phyloP scores from a whole-genome alignment of 2,113 vertebrate genomes.

The Pituophis catenifer region DNA sequence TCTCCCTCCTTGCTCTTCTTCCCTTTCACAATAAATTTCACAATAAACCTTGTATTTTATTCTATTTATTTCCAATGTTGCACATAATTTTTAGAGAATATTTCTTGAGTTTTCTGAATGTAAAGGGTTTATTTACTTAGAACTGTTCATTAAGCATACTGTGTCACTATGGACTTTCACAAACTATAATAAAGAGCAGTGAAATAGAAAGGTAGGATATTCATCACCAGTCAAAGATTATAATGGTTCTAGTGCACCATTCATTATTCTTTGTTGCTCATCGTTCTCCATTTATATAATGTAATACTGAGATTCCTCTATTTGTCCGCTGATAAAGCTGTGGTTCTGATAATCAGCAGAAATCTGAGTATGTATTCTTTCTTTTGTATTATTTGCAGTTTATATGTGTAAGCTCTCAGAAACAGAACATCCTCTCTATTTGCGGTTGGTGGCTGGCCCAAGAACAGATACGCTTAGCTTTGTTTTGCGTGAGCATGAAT shows the following conservation, averaged over 20 bases:
- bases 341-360: neutral
- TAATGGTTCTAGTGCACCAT: neutral
- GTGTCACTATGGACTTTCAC: neutral
- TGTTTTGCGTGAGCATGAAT: constrained; percentile 90
- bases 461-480: constrained; percentile 85
- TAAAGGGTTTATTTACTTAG: neutral
- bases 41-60: neutral
- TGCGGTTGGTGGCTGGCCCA: constrained; percentile 91
- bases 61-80: neutral
- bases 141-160: neutral
- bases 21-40: neutral
- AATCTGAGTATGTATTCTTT: neutral
- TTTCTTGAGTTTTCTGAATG: neutral
- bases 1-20: neutral
- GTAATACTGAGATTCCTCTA: no score
- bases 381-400: constrained; percentile 67
- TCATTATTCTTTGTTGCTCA: neutral
- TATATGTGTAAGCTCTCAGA: constrained; percentile 91
- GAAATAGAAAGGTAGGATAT: neutral
- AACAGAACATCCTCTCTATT: constrained; percentile 86
- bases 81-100: neutral
- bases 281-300: neutral
- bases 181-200: neutral
- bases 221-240: neutral
- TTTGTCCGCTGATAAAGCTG: neutral